phyloP scores from a whole-genome alignment of 2,797 vertebrate species.

The Mormyrus proboscirostris region DNA sequence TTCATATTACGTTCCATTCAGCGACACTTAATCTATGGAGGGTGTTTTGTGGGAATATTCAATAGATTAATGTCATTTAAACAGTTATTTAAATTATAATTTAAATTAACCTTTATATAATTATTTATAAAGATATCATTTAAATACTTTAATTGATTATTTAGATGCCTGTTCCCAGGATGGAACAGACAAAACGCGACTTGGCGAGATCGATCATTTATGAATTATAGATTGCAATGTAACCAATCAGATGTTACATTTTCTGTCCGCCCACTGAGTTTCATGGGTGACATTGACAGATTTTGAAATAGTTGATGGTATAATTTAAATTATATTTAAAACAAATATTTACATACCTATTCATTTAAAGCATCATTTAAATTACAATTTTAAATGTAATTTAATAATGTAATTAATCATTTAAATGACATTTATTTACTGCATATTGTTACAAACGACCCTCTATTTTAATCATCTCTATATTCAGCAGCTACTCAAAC shows the following conservation, averaged over 20 bases:
- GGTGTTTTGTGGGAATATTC: neutral
- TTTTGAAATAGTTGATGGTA: neutral
- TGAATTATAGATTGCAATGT: neutral
- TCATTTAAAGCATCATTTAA: neutral
- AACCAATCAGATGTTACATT: neutral
- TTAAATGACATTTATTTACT: neutral
- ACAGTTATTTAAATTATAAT: neutral
- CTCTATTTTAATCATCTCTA: neutral
- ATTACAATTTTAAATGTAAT: neutral
- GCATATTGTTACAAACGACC: neutral
- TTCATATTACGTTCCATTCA: neutral
- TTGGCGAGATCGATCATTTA: neutral
- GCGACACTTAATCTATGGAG: neutral
- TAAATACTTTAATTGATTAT: neutral
- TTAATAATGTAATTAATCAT: neutral
- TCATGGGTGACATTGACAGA: neutral
- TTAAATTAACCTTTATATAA: neutral
- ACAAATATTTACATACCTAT: neutral
- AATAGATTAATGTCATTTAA: neutral
- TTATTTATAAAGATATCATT: neutral
- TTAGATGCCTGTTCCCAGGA: neutral
- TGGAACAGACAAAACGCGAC: neutral
- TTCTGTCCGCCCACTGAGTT: neutral
- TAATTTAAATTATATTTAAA: neutral
- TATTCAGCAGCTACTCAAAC: neutral